Evolutionary conservation across 1,140 invertebrate species (phyloP).

Genomic region (Phymorhynchus buccinoides): DNA sequence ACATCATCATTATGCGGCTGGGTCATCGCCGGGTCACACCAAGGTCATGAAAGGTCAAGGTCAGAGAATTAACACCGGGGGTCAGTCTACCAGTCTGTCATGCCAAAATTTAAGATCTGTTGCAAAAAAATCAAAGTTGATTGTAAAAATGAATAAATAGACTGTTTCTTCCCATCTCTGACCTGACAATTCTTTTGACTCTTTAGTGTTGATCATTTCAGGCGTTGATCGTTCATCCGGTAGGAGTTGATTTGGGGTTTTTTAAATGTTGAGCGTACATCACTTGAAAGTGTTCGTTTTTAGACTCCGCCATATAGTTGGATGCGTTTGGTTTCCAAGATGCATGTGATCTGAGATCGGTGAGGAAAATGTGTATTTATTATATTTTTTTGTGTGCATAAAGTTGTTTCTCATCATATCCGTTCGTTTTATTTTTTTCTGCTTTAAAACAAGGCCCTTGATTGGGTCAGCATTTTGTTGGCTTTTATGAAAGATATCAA

Average conservation of each 20-base stretch:
- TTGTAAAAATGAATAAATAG: neutral
- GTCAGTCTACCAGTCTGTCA: conserved; percentile 7
- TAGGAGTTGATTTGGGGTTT: neutral
- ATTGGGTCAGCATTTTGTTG: conserved; percentile 7
- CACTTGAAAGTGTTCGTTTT: conserved; percentile 6
- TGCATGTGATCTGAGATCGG: conserved; percentile 48
- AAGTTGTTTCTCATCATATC: conserved; percentile 31
- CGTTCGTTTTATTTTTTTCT: neutral
- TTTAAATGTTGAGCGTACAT: conserved; percentile 30
- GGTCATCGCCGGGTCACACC: neutral
- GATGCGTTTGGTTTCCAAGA: conserved; percentile 25
- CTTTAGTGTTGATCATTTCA: neutral
- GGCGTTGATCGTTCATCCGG: conserved; percentile 19
- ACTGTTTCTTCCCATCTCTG: neutral
- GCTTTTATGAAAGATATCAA: neutral
- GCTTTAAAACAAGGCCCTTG: conserved; percentile 11
- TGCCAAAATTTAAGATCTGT: neutral
- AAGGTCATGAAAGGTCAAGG: neutral
- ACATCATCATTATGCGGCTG: neutral
- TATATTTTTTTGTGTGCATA: conserved; percentile 46
- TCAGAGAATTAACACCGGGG: neutral
- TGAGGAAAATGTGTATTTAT: conserved; percentile 44
- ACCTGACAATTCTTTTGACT: neutral
- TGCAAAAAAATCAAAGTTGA: too few relatives aligned
- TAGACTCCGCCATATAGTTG: conserved; percentile 36